phyloP scores from a whole-genome alignment of 2,113 vertebrate genomes.

The Phycodurus eques region DNA sequence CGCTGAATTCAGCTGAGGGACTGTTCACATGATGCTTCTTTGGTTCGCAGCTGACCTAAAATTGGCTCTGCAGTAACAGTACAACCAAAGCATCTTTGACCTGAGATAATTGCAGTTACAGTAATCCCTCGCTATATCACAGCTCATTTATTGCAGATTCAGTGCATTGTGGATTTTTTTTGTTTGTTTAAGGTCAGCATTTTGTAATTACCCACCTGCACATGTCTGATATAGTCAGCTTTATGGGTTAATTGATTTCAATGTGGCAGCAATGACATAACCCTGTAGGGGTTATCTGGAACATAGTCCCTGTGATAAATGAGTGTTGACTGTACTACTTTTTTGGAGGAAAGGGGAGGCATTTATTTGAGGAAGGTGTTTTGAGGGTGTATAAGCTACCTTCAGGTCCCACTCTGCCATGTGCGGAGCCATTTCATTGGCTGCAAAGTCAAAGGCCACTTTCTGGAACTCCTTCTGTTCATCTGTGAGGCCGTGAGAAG shows the following conservation, averaged over 20 bases:
- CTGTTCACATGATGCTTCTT: not conserved
- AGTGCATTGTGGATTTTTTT: too few species aligned
- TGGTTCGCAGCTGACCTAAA: not conserved
- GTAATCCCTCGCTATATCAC: too few species aligned
- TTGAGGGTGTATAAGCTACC: slow-evolving; percentile 59
- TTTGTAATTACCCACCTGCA: too few species aligned
- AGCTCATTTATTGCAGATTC: too few species aligned
- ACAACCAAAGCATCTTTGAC: not conserved
- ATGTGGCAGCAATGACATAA: too few species aligned
- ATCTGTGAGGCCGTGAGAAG: slow-evolving; percentile 84
- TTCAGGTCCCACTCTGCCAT: slow-evolving; percentile 97
- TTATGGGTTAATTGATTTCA: too few species aligned
- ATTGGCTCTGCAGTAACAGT: not conserved
- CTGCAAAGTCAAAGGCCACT: slow-evolving; percentile 91
- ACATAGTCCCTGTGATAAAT: too few species aligned
- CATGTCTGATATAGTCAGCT: too few species aligned
- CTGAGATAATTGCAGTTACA: not conserved
- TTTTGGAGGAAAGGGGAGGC: too few species aligned
- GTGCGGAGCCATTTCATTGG: slow-evolving; percentile 91
- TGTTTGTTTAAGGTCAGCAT: too few species aligned
- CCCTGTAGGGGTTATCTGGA: too few species aligned
- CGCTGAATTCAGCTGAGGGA: not conserved
- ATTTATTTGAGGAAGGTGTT: not conserved
- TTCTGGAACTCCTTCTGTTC: slow-evolving; percentile 97
- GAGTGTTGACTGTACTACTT: not conserved